Evolutionary conservation across 1,140 invertebrate genomes (phyloP).

Genomic region (Phocides pigmalion): DNA sequence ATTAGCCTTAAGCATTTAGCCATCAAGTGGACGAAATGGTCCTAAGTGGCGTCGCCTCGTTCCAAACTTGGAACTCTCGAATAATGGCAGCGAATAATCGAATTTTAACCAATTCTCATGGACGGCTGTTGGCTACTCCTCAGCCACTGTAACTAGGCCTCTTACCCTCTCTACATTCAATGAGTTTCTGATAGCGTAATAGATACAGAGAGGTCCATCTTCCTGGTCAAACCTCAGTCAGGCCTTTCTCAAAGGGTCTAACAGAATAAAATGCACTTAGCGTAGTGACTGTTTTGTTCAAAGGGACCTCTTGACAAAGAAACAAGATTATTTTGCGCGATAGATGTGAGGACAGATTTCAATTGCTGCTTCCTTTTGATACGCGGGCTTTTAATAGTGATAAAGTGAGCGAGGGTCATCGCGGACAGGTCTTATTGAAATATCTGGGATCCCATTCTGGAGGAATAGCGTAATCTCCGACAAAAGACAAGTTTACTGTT

Average conservation of each 20-base stretch:
- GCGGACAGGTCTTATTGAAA: constrained; percentile 15
- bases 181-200: not conserved
- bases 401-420: constrained; percentile 13
- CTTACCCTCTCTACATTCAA: not conserved
- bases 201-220: constrained; percentile 32
- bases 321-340: constrained; percentile 56
- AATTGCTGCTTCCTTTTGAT: constrained; percentile 31
- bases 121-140: constrained; percentile 37
- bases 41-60: constrained; percentile 42
- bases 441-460: not conserved
- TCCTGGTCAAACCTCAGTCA: constrained; percentile 33
- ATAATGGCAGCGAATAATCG: constrained; percentile 60
- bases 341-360: constrained; percentile 37
- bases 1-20: not conserved
- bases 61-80: constrained; percentile 50
- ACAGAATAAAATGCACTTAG: constrained; percentile 66
- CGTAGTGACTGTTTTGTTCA: constrained; percentile 53
- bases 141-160: constrained; percentile 38
- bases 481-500: no score
- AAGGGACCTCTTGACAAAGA: constrained; percentile 43
- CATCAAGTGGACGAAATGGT: constrained; percentile 37
- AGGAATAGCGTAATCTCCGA: no score
- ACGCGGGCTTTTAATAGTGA: constrained; percentile 24
- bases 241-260: constrained; percentile 53
- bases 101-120: constrained; percentile 60